These are phyloP conservation scores for Latrodectus hesperus DNA, from an alignment of 2,888 invertebrate genomes.

Conservation along the genomic window DNA sequence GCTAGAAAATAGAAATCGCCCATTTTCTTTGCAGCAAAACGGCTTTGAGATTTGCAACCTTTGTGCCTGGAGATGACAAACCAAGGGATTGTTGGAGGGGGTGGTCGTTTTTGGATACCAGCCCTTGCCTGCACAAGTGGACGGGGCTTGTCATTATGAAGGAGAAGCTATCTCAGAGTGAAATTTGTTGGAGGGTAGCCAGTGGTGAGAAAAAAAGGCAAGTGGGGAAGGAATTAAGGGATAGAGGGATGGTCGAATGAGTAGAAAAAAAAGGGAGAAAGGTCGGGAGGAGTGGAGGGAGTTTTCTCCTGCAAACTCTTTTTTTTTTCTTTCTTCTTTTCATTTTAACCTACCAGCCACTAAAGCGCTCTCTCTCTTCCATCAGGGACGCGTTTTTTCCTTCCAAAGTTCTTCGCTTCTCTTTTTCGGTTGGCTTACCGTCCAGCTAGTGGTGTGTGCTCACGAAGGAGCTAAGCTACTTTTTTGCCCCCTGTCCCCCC, in stretches of 20 bases:
- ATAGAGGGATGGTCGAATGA: conserved; percentile 11
- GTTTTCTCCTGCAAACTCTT: conserved; percentile 12
- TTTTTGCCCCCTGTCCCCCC: conserved; percentile 14
- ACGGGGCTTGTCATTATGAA: neutral
- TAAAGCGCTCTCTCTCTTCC: conserved; percentile 48
- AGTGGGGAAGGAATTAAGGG: conserved; percentile 25
- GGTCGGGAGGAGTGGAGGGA: conserved; percentile 6
- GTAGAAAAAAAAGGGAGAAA: conserved; percentile 26
- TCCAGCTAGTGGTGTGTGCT: neutral
- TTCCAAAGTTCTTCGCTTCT: conserved; percentile 15
- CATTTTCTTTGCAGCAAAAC: neutral
- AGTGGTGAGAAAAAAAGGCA: conserved; percentile 20
- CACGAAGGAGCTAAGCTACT: conserved; percentile 4
- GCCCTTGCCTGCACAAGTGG: no score
- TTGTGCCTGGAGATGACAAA: neutral
- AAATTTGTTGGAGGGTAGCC: conserved; percentile 56
- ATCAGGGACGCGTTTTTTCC: conserved; percentile 37
- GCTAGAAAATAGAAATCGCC: no score
- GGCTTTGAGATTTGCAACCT: conserved; percentile 21
- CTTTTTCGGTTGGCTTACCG: conserved; percentile 12
- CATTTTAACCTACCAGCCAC: conserved; percentile 45
- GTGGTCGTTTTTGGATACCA: no score
- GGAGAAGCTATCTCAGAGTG: conserved; percentile 13
- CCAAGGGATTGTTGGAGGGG: neutral
- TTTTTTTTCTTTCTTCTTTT: conserved; percentile 18